Evolutionary conservation across 30 jellyfish, hydroid and myxozoan species (phyloP).

Genomic region (Aurelia sp.): DNA sequence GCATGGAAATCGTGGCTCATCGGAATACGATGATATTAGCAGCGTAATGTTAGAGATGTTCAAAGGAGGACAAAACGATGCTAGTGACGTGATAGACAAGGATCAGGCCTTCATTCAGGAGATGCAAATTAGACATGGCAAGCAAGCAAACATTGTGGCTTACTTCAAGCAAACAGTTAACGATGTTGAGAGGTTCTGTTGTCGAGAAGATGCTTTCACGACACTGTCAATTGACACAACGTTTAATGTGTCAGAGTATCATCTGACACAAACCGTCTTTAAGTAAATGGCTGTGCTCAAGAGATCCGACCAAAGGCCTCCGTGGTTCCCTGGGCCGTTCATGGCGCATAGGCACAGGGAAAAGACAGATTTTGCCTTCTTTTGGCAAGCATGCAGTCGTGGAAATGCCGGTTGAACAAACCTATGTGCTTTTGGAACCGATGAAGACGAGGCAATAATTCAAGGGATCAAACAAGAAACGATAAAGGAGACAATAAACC

Average conservation of each 20-base stretch:
- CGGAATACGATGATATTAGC: background rate
- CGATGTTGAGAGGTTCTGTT: conserved; percentile 9
- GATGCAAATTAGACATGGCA: background rate
- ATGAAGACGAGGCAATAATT: background rate
- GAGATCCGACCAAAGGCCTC: conserved; percentile 3
- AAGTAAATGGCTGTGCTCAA: conserved; percentile 4
- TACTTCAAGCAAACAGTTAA: background rate
- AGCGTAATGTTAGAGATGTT: background rate
- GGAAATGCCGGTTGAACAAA: background rate
- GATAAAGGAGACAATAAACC: background rate
- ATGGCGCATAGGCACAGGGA: conserved; percentile 22
- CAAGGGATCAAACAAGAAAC: background rate
- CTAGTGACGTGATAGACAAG: background rate
- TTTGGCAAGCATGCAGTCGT: conserved; percentile 29
- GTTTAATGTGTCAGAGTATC: conserved; percentile 1
- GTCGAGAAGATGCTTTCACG: background rate
- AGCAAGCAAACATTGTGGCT: conserved; percentile 4
- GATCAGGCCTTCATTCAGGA: background rate
- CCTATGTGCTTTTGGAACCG: conserved; percentile 6
- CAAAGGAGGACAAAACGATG: background rate
- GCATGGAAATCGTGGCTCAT: background rate
- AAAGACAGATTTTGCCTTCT: conserved; percentile 2
- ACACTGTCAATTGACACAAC: conserved; percentile 5
- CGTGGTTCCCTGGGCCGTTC: conserved; percentile 43
- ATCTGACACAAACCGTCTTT: conserved; percentile 4